A percentile compares a stretch with the other conserved stretches of the same genome.
These are phyloP conservation scores for Stegastes partitus DNA, from an alignment of 2,113 vertebrate genomes.

Conservation along the genomic window DNA sequence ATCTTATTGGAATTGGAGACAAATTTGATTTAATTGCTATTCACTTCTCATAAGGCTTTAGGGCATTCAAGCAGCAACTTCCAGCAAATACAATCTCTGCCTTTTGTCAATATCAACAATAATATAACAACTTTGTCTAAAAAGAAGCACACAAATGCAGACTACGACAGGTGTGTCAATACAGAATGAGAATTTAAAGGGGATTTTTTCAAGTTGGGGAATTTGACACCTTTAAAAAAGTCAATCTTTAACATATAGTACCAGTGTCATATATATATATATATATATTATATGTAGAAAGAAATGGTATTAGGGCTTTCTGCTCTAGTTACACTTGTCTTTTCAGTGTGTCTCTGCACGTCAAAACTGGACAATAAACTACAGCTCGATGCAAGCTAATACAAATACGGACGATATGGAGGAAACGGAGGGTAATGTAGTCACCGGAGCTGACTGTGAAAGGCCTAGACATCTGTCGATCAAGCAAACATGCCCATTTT, in stretches of 20 bases:
- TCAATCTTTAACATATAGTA: slow-evolving; percentile 35
- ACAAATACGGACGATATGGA: slow-evolving; percentile 1
- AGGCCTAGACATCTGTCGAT: slow-evolving; percentile 16
- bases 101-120: slow-evolving; percentile 73
- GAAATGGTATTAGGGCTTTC: slow-evolving; percentile 26
- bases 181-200: slow-evolving; percentile 35
- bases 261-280: slow-evolving; percentile 33
- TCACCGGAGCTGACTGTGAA: slow-evolving; percentile 27
- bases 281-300: slow-evolving; percentile 7
- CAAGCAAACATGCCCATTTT: slow-evolving; percentile 7
- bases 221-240: slow-evolving; percentile 43
- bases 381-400: slow-evolving; percentile 12
- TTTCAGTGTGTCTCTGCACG: slow-evolving; percentile 33
- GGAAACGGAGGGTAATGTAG: slow-evolving; percentile 15
- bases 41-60: slow-evolving; percentile 85
- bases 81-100: slow-evolving; percentile 85
- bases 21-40: slow-evolving; percentile 68
- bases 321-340: slow-evolving; percentile 59
- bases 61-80: slow-evolving; percentile 87
- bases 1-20: slow-evolving; percentile 55
- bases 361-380: background rate
- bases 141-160: slow-evolving; percentile 64
- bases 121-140: slow-evolving; percentile 55
- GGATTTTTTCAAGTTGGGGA: slow-evolving; percentile 25
- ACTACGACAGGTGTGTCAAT: slow-evolving; percentile 37